A percentile compares a stretch with the other conserved stretches of the same genome.
Evolutionary conservation across 2,797 vertebrate genomes (phyloP).

Genomic region (Numenius phaeopus): DNA sequence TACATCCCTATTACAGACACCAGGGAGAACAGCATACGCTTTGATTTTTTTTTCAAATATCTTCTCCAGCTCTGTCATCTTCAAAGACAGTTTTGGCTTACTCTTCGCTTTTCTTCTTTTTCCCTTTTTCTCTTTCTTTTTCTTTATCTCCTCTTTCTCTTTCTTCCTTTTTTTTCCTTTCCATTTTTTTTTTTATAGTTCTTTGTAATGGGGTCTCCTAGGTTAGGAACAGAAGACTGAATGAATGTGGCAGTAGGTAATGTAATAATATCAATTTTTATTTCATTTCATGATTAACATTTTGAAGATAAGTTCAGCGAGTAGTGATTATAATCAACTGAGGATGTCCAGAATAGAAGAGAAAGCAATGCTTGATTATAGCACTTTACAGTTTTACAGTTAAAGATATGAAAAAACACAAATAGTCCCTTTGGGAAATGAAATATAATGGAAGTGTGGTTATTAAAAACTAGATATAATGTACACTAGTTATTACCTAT

Average conservation of each 20-base stretch:
- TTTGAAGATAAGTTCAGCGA: slow-evolving; percentile 49
- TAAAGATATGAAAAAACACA: slow-evolving; percentile 63
- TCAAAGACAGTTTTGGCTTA: not conserved
- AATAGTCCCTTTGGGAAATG: slow-evolving; percentile 72
- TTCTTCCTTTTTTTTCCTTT: too few relatives aligned
- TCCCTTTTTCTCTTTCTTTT: rapidly evolving
- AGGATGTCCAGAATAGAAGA: slow-evolving; percentile 47
- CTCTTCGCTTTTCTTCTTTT: not conserved
- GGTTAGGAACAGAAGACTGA: not conserved
- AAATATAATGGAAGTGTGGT: slow-evolving; percentile 68
- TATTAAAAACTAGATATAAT: slow-evolving; percentile 68
- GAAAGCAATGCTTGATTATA: slow-evolving; percentile 55
- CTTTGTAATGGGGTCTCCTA: not conserved
- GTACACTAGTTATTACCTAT: slow-evolving; percentile 64
- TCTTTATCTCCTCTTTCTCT: rapidly evolving
- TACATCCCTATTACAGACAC: not conserved
- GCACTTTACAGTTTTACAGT: slow-evolving; percentile 64
- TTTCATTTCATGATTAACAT: slow-evolving; percentile 52
- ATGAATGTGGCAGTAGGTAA: not conserved
- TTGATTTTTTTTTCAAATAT: not conserved
- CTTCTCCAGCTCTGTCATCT: not conserved
- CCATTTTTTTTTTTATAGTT: not conserved
- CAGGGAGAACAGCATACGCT: not conserved
- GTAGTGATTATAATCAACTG: slow-evolving; percentile 54
- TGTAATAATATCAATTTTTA: slow-evolving; percentile 34